phyloP scores from a whole-genome alignment of 2,797 vertebrate species.

The Betta splendens region DNA sequence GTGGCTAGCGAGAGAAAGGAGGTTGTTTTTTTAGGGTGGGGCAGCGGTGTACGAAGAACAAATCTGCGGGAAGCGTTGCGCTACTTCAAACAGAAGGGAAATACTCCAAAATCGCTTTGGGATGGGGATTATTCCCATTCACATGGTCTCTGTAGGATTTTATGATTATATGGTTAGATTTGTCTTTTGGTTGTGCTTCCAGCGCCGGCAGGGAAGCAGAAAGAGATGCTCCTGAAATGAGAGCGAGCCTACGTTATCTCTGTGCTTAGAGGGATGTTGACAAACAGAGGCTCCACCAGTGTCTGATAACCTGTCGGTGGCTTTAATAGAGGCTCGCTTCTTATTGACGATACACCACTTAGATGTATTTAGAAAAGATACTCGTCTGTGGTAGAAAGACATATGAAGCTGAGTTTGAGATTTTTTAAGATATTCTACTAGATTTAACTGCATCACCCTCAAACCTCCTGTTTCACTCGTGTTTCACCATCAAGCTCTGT shows the following conservation, averaged over 20 bases:
- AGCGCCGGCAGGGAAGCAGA: conserved; percentile 9
- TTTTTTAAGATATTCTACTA: background rate
- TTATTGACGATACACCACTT: conserved; percentile 1
- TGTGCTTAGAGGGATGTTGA: background rate
- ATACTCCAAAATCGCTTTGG: conserved; percentile 18
- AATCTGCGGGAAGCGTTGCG: conserved; percentile 17
- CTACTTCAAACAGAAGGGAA: conserved; percentile 27
- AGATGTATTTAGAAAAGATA: background rate
- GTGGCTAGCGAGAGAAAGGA: conserved; percentile 17
- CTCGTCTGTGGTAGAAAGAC: too few species aligned
- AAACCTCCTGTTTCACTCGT: conserved; percentile 7
- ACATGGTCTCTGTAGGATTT: conserved; percentile 23
- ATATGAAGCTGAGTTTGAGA: too few species aligned
- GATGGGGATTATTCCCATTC: conserved; percentile 37
- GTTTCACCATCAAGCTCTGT: conserved; percentile 9
- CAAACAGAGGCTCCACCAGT: conserved; percentile 4
- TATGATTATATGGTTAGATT: conserved; percentile 31
- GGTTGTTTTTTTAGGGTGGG: conserved; percentile 22
- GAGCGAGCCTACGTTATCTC: conserved; percentile 4
- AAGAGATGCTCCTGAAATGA: conserved; percentile 7
- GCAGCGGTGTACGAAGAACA: conserved; percentile 23
- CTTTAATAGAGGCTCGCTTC: background rate
- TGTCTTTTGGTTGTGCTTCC: conserved; percentile 32
- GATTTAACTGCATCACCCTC: background rate
- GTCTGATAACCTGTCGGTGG: conserved; percentile 1